phyloP scores from a whole-genome alignment of 2,797 vertebrate genomes.

The Epinephelus awoara region DNA sequence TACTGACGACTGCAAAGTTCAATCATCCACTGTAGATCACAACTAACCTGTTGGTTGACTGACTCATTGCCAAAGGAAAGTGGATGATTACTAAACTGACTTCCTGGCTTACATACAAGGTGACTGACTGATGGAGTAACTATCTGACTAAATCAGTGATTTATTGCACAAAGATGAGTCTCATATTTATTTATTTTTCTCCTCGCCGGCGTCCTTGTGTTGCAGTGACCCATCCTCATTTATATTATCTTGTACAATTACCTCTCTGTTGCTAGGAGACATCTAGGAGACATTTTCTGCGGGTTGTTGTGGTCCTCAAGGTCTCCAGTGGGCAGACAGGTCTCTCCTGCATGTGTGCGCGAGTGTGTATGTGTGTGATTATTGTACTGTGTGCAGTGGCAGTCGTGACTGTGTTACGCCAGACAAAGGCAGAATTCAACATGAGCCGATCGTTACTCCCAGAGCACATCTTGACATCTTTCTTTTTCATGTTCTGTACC shows the following conservation, averaged over 20 bases:
- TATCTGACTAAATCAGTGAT: conserved; percentile 19
- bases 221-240: conserved; percentile 60
- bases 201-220: conserved; percentile 48
- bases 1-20: conserved; percentile 9
- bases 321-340: conserved; percentile 63
- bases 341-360: conserved; percentile 42
- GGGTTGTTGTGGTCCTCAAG: conserved; percentile 63
- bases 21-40: conserved; percentile 6
- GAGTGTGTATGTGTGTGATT: conserved; percentile 53
- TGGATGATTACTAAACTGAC: conserved; percentile 13
- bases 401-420: conserved; percentile 47
- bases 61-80: neutral
- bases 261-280: conserved; percentile 79
- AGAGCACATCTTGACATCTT: conserved; percentile 31
- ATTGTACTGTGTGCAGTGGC: conserved; percentile 44
- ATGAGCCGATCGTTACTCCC: conserved; percentile 35
- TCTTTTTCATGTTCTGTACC: neutral
- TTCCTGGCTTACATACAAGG: neutral
- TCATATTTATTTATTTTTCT: conserved; percentile 12
- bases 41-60: neutral
- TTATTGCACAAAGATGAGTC: conserved; percentile 23
- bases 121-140: conserved; percentile 15
- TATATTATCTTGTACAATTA: conserved; percentile 69
- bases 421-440: conserved; percentile 43
- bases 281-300: conserved; percentile 50